Conservation (phyloP, 1,140 invertebrate genomes). For the Conopomorpha cramerella region DNA sequence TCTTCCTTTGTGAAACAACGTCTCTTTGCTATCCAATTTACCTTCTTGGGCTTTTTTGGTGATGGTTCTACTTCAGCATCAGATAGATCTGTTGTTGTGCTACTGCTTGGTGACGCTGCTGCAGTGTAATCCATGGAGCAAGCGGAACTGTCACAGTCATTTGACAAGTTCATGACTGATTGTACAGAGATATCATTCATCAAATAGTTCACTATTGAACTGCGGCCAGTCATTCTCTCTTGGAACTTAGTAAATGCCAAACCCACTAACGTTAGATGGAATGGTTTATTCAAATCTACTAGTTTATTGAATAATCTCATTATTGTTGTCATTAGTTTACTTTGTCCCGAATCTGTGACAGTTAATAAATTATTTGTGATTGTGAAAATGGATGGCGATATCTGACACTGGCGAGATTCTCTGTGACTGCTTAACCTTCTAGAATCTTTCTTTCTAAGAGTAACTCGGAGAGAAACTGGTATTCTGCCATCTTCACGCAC, state of each 20-base stretch:
- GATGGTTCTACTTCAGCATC: slow-evolving; percentile 71
- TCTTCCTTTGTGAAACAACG: slow-evolving; percentile 45
- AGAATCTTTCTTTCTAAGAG: slow-evolving; percentile 69
- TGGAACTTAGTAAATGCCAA: slow-evolving; percentile 80
- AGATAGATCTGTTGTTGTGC: slow-evolving; percentile 56
- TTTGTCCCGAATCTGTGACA: slow-evolving; percentile 60
- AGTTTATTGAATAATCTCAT: slow-evolving; percentile 77
- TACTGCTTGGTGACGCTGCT: slow-evolving; percentile 59
- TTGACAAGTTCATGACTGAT: slow-evolving; percentile 67
- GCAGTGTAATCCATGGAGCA: slow-evolving; percentile 61
- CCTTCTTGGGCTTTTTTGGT: slow-evolving; percentile 67
- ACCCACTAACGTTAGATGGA: slow-evolving; percentile 77
- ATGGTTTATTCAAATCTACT: slow-evolving; percentile 72
- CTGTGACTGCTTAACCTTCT: slow-evolving; percentile 64
- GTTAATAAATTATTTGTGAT: slow-evolving; percentile 57
- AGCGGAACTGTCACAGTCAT: slow-evolving; percentile 56
- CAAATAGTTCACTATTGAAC: slow-evolving; percentile 74
- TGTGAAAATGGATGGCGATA: slow-evolving; percentile 68
- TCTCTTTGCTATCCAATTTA: slow-evolving; percentile 50
- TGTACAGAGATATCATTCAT: slow-evolving; percentile 73
- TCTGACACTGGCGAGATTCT: slow-evolving; percentile 73
- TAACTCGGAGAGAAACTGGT: slow-evolving; percentile 73
- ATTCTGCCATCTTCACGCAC: slow-evolving; percentile 76
- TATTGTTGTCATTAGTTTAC: slow-evolving; percentile 69
- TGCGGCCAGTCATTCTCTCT: slow-evolving; percentile 65